Conservation (phyloP, 2,113 vertebrate genomes). For the Ramphastos sulfuratus region DNA sequence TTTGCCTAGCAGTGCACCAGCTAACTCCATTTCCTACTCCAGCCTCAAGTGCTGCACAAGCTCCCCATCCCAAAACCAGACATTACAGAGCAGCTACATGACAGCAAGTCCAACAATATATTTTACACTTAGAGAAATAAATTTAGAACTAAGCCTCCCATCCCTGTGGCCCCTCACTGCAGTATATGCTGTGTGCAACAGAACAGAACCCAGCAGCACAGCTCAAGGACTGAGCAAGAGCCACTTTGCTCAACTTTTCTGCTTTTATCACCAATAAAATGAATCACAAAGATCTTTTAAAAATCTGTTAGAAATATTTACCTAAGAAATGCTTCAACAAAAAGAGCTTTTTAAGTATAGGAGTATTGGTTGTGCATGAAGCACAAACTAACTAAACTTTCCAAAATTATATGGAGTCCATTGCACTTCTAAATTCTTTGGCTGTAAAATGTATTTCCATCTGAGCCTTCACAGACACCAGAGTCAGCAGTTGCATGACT, state of each 20-base stretch:
- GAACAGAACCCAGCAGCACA: not conserved
- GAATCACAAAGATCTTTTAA: not conserved
- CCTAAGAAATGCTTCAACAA: not conserved
- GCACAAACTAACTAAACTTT: not conserved
- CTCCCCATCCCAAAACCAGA: not conserved
- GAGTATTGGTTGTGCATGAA: not conserved
- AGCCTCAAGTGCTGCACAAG: not conserved
- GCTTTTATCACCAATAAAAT: not conserved
- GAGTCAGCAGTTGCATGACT: slow-evolving; percentile 13
- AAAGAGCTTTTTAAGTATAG: not conserved
- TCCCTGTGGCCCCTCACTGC: not conserved
- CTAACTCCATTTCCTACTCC: not conserved
- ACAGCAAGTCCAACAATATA: not conserved
- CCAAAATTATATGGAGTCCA: not conserved
- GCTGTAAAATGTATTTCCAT: not conserved
- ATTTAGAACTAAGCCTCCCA: not conserved
- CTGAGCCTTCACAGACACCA: not conserved
- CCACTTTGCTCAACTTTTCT: not conserved
- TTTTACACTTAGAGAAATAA: not conserved
- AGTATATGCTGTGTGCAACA: not conserved
- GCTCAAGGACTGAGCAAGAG: not conserved
- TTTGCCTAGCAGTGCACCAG: not conserved
- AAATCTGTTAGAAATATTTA: not conserved
- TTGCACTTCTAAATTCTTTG: not conserved
- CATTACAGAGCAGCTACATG: not conserved